Evolutionary conservation across 2,797 vertebrate species (phyloP).

Genomic region (Pelochelys cantorii): DNA sequence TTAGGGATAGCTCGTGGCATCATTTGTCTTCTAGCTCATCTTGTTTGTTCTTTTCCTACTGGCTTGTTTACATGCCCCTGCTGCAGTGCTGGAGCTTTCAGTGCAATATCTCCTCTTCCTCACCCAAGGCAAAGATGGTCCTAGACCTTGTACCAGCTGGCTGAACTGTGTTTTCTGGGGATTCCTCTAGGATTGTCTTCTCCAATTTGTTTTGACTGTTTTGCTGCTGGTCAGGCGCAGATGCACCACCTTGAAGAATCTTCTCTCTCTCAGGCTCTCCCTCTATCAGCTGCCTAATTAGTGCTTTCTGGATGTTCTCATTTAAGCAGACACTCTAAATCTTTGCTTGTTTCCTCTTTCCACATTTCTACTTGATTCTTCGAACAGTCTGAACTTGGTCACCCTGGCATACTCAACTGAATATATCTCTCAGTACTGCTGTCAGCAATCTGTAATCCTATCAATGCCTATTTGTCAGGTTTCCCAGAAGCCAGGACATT

Average conservation of each 20-base stretch:
- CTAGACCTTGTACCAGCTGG: conserved; percentile 64
- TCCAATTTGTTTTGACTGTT: conserved; percentile 73
- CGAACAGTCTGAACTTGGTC: rapidly evolving
- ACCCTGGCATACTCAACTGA: neutral
- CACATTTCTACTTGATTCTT: conserved; percentile 15
- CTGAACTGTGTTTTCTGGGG: conserved; percentile 57
- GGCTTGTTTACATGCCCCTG: conserved; percentile 50
- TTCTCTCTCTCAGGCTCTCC: neutral
- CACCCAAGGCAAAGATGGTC: conserved; percentile 43
- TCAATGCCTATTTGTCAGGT: conserved; percentile 23
- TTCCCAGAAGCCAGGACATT: conserved; percentile 3
- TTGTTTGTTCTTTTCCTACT: conserved; percentile 43
- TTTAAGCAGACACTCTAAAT: conserved; percentile 12
- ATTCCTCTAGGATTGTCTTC: conserved; percentile 48
- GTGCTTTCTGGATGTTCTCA: conserved; percentile 24
- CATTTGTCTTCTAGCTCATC: conserved; percentile 37
- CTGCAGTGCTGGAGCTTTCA: neutral
- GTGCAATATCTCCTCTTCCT: neutral
- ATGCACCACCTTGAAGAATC: conserved; percentile 60
- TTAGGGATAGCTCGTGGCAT: neutral
- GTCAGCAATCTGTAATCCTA: conserved; percentile 7
- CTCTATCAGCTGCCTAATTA: conserved; percentile 48
- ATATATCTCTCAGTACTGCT: conserved; percentile 28
- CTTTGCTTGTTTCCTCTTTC: neutral
- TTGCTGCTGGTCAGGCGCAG: conserved; percentile 46